Evolutionary conservation across 2,888 invertebrate genomes (phyloP).

Genomic region (Morpho helenor): DNA sequence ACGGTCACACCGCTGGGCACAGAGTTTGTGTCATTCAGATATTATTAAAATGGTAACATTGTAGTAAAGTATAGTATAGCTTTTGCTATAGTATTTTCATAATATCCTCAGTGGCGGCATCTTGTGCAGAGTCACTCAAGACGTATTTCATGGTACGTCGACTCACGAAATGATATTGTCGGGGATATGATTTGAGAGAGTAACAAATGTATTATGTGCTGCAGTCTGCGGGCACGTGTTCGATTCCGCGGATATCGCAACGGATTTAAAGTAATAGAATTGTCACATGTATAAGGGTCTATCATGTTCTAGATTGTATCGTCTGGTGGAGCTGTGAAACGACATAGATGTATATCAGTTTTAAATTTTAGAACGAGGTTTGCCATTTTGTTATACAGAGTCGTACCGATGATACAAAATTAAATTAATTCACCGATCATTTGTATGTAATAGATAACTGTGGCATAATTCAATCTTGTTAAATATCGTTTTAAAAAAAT

Average conservation of each 20-base stretch:
- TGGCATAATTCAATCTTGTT: no score
- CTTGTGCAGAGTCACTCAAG: slow-evolving; percentile 76
- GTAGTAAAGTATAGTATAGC: slow-evolving; percentile 18
- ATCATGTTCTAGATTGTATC: neutral
- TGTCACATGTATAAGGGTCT: slow-evolving; percentile 6
- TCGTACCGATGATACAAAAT: no score
- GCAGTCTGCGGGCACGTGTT: slow-evolving; percentile 34
- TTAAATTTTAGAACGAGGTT: no score
- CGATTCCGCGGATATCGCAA: slow-evolving; percentile 24
- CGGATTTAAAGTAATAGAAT: slow-evolving; percentile 15
- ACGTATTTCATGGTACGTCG: slow-evolving; percentile 78
- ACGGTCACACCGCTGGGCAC: no score
- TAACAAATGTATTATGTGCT: slow-evolving; percentile 71
- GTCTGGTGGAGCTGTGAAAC: no score
- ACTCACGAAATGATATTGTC: slow-evolving; percentile 75
- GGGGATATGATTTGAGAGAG: slow-evolving; percentile 69
- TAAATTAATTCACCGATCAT: no score
- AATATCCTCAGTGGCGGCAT: slow-evolving; percentile 53
- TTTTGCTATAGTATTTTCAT: slow-evolving; percentile 18
- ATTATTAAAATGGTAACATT: neutral
- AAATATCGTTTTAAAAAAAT: no score
- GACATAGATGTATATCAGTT: no score
- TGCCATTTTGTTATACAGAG: no score
- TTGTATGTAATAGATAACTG: no score
- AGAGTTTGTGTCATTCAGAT: no score